Percentiles rank a stretch among this genome's conserved stretches.
Evolutionary conservation across 2,797 vertebrate genomes (phyloP).

Genomic region (Silurus lanzhouensis): DNA sequence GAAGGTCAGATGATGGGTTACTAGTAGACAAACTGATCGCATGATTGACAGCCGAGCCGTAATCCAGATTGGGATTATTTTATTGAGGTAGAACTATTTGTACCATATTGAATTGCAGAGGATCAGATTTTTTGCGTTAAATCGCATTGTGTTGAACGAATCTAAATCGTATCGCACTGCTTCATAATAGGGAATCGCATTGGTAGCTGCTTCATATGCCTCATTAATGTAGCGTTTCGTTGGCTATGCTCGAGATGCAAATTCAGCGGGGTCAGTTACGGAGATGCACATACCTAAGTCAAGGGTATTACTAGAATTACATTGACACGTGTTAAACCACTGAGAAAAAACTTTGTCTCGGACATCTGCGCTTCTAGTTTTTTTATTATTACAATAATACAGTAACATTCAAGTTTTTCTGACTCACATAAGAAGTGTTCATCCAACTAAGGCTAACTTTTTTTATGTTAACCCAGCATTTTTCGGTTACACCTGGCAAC

Average conservation of each 20-base stretch:
- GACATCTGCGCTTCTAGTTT: background rate
- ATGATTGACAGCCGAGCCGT: background rate
- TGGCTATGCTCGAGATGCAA: no score
- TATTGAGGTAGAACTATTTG: no score
- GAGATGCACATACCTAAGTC: no score
- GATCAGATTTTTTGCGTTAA: no score
- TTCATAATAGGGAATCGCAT: no score
- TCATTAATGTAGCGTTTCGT: no score
- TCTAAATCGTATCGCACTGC: no score
- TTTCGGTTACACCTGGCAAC: background rate
- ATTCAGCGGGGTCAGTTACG: no score
- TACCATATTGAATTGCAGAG: no score
- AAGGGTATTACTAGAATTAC: background rate
- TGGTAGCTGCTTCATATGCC: no score
- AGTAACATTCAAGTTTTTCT: background rate
- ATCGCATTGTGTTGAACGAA: no score
- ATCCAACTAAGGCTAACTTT: background rate
- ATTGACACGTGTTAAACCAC: background rate
- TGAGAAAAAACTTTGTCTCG: background rate
- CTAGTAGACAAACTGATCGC: background rate
- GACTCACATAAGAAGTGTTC: background rate
- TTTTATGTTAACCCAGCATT: background rate
- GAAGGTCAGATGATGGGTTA: background rate
- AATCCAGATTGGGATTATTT: background rate
- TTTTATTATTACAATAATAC: background rate